Conservation (phyloP, 2,113 vertebrate genomes). For the Barbus barbus region DNA sequence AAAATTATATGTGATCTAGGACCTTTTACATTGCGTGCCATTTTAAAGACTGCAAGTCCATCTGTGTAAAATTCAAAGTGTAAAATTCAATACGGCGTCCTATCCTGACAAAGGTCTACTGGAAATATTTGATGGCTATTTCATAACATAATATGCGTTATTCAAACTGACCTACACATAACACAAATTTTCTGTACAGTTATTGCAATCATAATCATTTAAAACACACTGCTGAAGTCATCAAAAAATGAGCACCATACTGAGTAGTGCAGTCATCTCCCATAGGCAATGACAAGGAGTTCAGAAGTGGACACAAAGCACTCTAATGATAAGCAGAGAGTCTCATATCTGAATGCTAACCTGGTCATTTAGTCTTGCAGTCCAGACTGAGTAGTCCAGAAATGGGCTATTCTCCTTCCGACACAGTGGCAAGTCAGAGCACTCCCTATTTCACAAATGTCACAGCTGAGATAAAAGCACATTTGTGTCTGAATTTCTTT, state of each 20-base stretch:
- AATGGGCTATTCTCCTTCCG: conserved; percentile 33
- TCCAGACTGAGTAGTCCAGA: conserved; percentile 6
- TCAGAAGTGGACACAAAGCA: not conserved
- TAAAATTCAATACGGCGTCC: not conserved
- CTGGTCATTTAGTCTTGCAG: conserved; percentile 39
- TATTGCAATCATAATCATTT: not conserved
- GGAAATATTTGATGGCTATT: not conserved
- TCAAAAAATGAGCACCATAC: not conserved
- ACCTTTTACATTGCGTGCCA: not conserved
- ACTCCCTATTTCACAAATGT: conserved; percentile 54
- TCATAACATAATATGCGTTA: not conserved
- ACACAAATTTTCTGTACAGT: not conserved
- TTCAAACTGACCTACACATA: not conserved
- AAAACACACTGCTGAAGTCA: not conserved
- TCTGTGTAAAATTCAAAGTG: not conserved
- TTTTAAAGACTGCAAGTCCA: not conserved
- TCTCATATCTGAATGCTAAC: conserved; percentile 11
- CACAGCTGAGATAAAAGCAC: conserved; percentile 51
- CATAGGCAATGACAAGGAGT: not conserved
- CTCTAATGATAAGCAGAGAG: conserved; percentile 35
- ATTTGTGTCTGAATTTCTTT: conserved; percentile 41
- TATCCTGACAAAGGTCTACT: not conserved
- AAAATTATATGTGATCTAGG: not conserved
- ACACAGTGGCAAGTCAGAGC: conserved; percentile 17
- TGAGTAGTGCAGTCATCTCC: not conserved